These are phyloP conservation scores for Drosophila nr. perissopoda DNA, from an alignment of 2,888 invertebrate species.

Conservation along the genomic window DNA sequence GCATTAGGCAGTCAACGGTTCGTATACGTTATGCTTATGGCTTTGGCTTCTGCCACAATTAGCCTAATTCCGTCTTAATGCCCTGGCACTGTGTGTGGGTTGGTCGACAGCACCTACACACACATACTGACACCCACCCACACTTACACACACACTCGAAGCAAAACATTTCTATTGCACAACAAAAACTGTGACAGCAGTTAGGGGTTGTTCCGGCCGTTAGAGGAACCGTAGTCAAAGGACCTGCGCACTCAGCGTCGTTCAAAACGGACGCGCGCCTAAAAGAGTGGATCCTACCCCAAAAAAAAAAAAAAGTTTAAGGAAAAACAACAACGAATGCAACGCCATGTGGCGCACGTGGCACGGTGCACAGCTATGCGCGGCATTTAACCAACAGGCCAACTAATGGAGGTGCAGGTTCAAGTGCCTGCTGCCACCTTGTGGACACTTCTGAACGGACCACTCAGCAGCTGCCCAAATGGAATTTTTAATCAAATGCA, in stretches of 20 bases:
- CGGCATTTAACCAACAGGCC: conserved; percentile 29
- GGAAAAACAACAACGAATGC: conserved; percentile 29
- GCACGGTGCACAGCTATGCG: conserved; percentile 39
- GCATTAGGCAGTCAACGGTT: conserved; percentile 38
- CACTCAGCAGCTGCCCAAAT: conserved; percentile 18
- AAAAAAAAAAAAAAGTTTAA: conserved; percentile 47
- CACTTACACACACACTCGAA: conserved; percentile 22
- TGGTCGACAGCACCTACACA: conserved; percentile 73
- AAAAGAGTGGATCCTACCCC: conserved; percentile 75
- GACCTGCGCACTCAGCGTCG: conserved; percentile 75
- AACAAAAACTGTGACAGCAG: conserved; percentile 49
- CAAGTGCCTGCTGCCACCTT: conserved; percentile 7
- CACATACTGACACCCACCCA: conserved; percentile 6
- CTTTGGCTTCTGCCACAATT: conserved; percentile 54
- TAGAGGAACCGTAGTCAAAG: conserved; percentile 52
- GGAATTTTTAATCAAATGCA: conserved; percentile 63
- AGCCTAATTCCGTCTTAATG: conserved; percentile 63
- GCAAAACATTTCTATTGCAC: conserved; percentile 62
- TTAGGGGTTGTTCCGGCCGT: conserved; percentile 76
- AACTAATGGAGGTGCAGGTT: conserved; percentile 14
- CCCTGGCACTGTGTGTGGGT: conserved; percentile 63
- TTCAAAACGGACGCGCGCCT: conserved; percentile 50
- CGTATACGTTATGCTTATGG: conserved; percentile 42
- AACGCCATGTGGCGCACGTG: conserved; percentile 52
- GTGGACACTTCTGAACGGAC: conserved; percentile 14